Evolutionary conservation across 2,113 vertebrate genomes (phyloP).

Genomic region (Crypturellus undulatus): DNA sequence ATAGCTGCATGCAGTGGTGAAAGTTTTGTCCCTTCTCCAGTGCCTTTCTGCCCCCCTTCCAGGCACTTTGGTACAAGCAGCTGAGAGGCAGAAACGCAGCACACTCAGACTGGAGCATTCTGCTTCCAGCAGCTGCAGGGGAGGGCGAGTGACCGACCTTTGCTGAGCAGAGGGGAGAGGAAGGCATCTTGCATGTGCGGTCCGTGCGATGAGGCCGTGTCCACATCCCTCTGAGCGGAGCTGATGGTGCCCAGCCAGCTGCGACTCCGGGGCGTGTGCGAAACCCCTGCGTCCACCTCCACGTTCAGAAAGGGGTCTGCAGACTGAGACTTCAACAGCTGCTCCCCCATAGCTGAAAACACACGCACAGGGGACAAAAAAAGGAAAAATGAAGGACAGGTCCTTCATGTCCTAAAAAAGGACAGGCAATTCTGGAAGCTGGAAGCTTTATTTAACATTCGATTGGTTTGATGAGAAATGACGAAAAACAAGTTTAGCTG

Average conservation of each 20-base stretch:
- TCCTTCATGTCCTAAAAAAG: not conserved
- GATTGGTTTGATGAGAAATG: not conserved
- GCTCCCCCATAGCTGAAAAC: constrained; percentile 83
- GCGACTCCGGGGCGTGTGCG: constrained; percentile 80
- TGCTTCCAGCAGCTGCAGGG: not conserved
- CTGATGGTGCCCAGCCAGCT: constrained; percentile 88
- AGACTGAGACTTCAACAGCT: constrained; percentile 90
- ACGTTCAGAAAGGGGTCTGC: constrained; percentile 89
- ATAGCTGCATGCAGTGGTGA: not conserved
- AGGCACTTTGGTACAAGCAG: not conserved
- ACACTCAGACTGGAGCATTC: too few relatives aligned
- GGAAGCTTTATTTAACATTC: not conserved
- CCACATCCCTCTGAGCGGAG: constrained; percentile 84
- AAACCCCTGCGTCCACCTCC: constrained; percentile 84
- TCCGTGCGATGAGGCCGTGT: constrained; percentile 86
- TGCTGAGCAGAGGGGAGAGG: constrained; percentile 92
- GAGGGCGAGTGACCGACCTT: constrained; percentile 84
- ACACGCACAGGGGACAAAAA: too few relatives aligned
- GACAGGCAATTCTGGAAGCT: not conserved
- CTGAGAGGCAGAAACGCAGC: not conserved
- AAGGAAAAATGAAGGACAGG: not conserved
- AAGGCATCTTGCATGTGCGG: constrained; percentile 94
- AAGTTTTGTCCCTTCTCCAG: not conserved
- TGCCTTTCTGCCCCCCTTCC: not conserved
- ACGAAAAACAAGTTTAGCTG: not conserved